Conservation (phyloP, 2,888 invertebrate species). For the Lepas anatifera region DNA sequence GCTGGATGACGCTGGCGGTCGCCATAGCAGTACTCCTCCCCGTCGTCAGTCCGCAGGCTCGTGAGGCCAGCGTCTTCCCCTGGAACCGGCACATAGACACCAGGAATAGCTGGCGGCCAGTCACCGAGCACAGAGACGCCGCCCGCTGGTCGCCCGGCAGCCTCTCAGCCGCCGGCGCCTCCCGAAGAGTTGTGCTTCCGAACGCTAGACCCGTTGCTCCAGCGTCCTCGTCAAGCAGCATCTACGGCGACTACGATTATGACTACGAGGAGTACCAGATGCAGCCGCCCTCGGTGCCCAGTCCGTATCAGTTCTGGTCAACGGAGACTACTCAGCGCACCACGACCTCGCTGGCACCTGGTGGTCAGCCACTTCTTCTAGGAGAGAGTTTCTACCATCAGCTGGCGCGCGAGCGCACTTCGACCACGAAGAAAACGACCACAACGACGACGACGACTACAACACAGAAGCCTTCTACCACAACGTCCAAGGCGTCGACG, state of each 20-base stretch:
- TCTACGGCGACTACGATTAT: background rate
- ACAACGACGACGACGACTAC: background rate
- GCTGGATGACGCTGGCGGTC: background rate
- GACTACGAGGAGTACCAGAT: background rate
- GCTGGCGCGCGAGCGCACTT: background rate
- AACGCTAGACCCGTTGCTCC: too few species aligned
- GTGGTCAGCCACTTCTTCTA: slow-evolving; percentile 13
- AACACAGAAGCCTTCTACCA: background rate
- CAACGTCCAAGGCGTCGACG: background rate
- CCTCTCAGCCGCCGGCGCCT: background rate
- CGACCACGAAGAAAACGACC: background rate
- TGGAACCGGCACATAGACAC: slow-evolving; percentile 5
- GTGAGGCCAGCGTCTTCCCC: background rate
- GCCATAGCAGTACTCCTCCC: background rate
- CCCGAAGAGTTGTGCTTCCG: background rate
- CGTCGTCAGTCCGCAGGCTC: background rate
- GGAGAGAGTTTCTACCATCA: slow-evolving; percentile 13
- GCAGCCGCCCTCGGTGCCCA: background rate
- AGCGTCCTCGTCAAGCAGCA: too few species aligned
- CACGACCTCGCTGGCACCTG: background rate
- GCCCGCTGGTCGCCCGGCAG: background rate
- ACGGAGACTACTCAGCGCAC: background rate
- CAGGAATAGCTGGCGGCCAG: background rate
- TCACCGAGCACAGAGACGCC: background rate
- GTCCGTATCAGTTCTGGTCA: too few species aligned